Evolutionary conservation across 2,797 vertebrate species (phyloP).

Genomic region (Naso thynnoides): DNA sequence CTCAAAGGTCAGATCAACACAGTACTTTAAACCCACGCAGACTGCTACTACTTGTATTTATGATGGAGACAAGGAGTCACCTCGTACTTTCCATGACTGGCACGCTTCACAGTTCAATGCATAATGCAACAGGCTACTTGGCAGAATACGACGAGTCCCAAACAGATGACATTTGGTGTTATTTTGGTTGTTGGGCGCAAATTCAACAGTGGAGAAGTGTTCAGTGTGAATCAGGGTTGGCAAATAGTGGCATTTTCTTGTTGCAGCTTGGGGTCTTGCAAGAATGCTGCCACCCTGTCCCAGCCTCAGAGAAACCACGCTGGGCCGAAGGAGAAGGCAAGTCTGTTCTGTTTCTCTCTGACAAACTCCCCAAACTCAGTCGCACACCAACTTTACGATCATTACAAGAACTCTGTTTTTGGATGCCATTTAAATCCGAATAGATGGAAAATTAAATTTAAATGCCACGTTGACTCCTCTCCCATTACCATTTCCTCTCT

Average conservation of each 20-base stretch:
- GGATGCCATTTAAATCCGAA: constrained; percentile 75
- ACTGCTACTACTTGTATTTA: constrained; percentile 14
- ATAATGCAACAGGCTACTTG: constrained; percentile 73
- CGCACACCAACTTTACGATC: constrained; percentile 62
- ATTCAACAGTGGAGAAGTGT: constrained; percentile 61
- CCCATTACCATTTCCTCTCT: constrained; percentile 41
- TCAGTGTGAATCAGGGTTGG: constrained; percentile 50
- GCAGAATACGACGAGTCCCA: constrained; percentile 54
- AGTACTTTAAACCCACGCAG: constrained; percentile 13
- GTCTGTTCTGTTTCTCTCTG: constrained; percentile 50
- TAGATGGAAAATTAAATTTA: constrained; percentile 73
- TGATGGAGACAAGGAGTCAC: constrained; percentile 25
- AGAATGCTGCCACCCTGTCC: constrained; percentile 33
- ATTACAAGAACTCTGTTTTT: constrained; percentile 65
- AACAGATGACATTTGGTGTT: constrained; percentile 74
- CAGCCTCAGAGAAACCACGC: constrained; percentile 56
- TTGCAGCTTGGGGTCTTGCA: constrained; percentile 34
- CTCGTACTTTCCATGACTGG: constrained; percentile 52
- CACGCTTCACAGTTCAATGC: constrained; percentile 48
- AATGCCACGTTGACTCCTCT: constrained; percentile 64
- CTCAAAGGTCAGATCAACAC: background rate
- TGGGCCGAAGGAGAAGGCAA: constrained; percentile 42
- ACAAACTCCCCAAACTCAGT: constrained; percentile 50
- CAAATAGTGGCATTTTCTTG: constrained; percentile 36
- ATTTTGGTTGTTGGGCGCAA: constrained; percentile 66